Conservation (phyloP, 2,113 vertebrate genomes). For the Hydrochoerus hydrochaeris region DNA sequence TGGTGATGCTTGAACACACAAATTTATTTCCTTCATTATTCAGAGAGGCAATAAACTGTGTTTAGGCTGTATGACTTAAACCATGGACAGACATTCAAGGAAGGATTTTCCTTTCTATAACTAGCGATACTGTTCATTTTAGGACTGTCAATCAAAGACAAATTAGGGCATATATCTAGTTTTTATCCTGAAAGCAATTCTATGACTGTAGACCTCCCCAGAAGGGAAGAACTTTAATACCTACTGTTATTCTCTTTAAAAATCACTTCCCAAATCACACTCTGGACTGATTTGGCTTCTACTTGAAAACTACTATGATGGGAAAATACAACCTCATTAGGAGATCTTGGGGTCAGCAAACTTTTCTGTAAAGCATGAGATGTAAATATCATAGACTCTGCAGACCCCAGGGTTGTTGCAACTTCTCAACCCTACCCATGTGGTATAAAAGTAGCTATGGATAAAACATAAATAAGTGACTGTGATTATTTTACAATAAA, state of each 20-base stretch:
- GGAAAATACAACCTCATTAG: background rate
- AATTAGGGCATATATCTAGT: background rate
- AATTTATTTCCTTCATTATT: constrained; percentile 45
- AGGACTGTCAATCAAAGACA: constrained; percentile 13
- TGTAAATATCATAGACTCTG: background rate
- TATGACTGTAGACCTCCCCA: background rate
- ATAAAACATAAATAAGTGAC: background rate
- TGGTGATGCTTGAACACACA: background rate
- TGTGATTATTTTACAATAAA: background rate
- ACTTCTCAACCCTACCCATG: background rate
- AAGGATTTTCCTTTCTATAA: background rate
- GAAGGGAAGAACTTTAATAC: background rate
- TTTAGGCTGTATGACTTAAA: constrained; percentile 19
- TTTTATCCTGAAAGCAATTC: constrained; percentile 23
- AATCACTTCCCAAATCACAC: background rate
- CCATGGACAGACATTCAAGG: background rate
- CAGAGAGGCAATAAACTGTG: background rate
- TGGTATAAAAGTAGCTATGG: background rate
- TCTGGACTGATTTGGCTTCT: background rate
- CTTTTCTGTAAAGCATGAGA: background rate
- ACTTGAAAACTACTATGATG: background rate
- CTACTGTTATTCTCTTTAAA: background rate
- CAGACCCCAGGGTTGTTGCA: background rate
- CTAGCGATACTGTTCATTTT: background rate
- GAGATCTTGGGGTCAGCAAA: background rate